Percentiles rank a stretch among this genome's conserved stretches.
phyloP scores from a whole-genome alignment of 2,113 vertebrate species.

The Dipodomys stephensi region DNA sequence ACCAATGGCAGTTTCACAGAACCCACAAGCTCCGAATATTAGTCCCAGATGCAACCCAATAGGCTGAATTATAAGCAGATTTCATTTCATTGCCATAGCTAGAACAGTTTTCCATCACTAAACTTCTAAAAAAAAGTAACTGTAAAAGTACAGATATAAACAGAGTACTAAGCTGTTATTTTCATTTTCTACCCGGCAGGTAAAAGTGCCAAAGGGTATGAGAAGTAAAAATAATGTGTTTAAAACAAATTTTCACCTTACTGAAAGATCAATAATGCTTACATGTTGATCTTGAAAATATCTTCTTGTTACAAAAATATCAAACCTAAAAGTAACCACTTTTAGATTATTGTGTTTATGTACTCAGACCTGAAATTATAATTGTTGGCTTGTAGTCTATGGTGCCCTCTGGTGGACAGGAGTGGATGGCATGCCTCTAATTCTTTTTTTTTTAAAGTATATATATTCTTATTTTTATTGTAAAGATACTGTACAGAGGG shows the following conservation, averaged over 20 bases:
- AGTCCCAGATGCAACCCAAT: conserved; percentile 7
- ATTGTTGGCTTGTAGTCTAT: conserved; percentile 82
- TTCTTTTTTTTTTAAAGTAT: background rate
- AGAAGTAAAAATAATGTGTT: conserved; percentile 43
- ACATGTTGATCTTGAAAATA: background rate
- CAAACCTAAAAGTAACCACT: background rate
- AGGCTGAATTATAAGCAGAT: background rate
- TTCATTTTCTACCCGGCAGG: background rate
- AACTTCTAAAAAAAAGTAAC: background rate
- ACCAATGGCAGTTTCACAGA: background rate
- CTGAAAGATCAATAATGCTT: background rate
- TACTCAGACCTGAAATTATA: background rate
- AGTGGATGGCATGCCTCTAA: conserved; percentile 62
- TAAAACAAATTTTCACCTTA: conserved; percentile 29
- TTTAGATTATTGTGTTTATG: background rate
- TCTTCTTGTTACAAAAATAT: background rate
- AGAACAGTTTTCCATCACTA: background rate
- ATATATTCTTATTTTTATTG: too few relatives aligned
- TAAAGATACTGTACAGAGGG: too few relatives aligned
- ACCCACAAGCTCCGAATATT: background rate
- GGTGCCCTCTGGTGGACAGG: conserved; percentile 88
- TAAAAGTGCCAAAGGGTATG: background rate
- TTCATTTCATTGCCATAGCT: background rate
- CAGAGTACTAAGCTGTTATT: background rate
- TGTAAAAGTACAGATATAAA: background rate